Evolutionary conservation across 1,140 invertebrate species (phyloP).

Genomic region (Neomicropteryx cornuta): DNA sequence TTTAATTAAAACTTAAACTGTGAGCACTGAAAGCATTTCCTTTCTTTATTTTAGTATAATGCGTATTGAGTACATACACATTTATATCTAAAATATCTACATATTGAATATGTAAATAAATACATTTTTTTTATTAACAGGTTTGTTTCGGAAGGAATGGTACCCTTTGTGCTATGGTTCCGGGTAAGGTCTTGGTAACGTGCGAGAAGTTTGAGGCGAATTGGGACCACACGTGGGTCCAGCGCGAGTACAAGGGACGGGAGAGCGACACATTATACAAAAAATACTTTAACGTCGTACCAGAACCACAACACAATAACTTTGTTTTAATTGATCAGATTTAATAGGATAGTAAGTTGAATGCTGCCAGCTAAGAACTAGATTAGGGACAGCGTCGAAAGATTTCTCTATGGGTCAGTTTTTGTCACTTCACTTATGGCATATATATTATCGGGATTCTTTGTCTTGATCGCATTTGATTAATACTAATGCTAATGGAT

Average conservation of each 20-base stretch:
- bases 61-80: too few species aligned
- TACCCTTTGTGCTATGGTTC: conserved; percentile 61
- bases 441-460: too few species aligned
- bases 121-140: too few species aligned
- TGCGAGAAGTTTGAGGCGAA: conserved; percentile 65
- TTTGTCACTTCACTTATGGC: too few species aligned
- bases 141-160: conserved; percentile 67
- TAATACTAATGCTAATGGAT: too few species aligned
- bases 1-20: too few species aligned
- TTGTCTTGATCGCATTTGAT: too few species aligned
- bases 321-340: conserved; percentile 65
- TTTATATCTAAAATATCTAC: too few species aligned
- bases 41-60: conserved; percentile 12
- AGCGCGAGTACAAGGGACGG: conserved; percentile 48
- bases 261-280: conserved; percentile 59
- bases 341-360: conserved; percentile 34
- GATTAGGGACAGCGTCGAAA: too few species aligned
- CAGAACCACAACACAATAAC: conserved; percentile 55
- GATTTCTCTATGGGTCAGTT: too few species aligned
- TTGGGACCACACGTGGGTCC: conserved; percentile 58
- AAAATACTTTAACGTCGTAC: conserved; percentile 71
- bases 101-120: too few species aligned
- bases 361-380: too few species aligned
- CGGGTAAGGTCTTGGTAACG: conserved; percentile 62
- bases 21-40: not conserved